These are phyloP conservation scores for Anguilla obscura DNA, from an alignment of 2,797 vertebrate genomes.

Conservation along the genomic window DNA sequence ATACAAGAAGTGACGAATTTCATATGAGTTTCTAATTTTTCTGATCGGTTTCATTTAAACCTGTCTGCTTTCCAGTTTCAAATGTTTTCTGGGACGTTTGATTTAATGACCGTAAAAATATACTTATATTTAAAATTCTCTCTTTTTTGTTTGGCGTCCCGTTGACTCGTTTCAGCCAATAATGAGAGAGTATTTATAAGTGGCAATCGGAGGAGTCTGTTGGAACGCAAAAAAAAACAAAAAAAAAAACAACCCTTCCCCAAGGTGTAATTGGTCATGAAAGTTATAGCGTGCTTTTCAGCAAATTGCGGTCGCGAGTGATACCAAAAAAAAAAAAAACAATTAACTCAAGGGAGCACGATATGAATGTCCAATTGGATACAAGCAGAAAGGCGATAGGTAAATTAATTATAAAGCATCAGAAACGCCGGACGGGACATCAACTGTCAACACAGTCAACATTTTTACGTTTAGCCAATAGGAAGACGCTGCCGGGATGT, in stretches of 20 bases:
- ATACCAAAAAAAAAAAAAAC: conserved; percentile 24
- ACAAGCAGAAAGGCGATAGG: conserved; percentile 62
- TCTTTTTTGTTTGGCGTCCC: background rate
- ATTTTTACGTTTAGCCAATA: conserved; percentile 65
- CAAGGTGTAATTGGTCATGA: conserved; percentile 40
- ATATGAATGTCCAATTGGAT: conserved; percentile 52
- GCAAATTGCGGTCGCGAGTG: conserved; percentile 51
- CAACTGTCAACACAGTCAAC: conserved; percentile 65
- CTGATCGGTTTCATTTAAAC: background rate
- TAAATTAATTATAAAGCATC: conserved; percentile 66
- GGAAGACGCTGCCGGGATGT: conserved; percentile 37
- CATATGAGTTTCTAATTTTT: background rate
- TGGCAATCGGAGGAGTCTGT: conserved; percentile 21
- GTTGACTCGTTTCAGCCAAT: background rate
- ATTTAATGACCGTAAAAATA: background rate
- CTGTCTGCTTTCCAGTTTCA: background rate
- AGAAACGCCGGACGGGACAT: conserved; percentile 65
- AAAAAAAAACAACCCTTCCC: conserved; percentile 36
- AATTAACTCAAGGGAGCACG: conserved; percentile 55
- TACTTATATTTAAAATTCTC: background rate
- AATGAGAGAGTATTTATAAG: background rate
- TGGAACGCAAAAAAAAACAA: conserved; percentile 47
- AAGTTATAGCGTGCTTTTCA: conserved; percentile 48
- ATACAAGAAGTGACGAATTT: background rate
- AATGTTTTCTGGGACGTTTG: background rate